Evolutionary conservation across 2,113 vertebrate species (phyloP), one percentile per base, ranked within the genome.

Genomic region (Nannobrachium achirus): DNA sequence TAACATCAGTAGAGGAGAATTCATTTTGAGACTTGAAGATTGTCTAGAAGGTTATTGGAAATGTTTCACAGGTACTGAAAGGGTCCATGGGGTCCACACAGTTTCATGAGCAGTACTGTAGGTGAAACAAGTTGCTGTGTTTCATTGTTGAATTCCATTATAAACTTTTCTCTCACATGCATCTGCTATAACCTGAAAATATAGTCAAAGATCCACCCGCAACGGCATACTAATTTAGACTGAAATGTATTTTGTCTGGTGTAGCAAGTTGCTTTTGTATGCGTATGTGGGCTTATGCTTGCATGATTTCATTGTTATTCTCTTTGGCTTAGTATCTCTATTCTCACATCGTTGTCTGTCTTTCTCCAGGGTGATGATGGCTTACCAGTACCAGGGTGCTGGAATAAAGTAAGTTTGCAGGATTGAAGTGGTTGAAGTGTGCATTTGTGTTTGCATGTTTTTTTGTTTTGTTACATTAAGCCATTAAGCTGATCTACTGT

Each of bases 341-440:
- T 48, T 14, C 38, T 51, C 0, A 25, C 10, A 3, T 25, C n/a
- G 0, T 39, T 41, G 8, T 60, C 42, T 71, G 39, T 72, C 8
- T 84, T 19, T 56, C 56, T 18, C 1, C 68, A 94, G 93, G 93
- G 93, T 14, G 92, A 93, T 7, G 93, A 94, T 59, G 93, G 93
- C 67, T 84, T 94, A 80, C 93, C 93, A 61, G 91, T 93, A 69
- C 90, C 92, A 56, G 92, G 93, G 63, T 94, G 93, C 75, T 94
- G 93, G 93, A 94, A 94, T 88, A 94, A 94, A 94, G 93, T 94
- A 86, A 88, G 92, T 78, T 1, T 38, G 11, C 61, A n/a, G n/a
- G 19, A 60, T 6, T 49, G 59, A 62, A 60, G 9, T 49, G 59
- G 63, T 51, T 25, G 11, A 38, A 1, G 8, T 13, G 4, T 53